These are phyloP conservation scores for Heterohyrax brucei DNA, from an alignment of 2,797 vertebrate species.

Conservation along the genomic window DNA sequence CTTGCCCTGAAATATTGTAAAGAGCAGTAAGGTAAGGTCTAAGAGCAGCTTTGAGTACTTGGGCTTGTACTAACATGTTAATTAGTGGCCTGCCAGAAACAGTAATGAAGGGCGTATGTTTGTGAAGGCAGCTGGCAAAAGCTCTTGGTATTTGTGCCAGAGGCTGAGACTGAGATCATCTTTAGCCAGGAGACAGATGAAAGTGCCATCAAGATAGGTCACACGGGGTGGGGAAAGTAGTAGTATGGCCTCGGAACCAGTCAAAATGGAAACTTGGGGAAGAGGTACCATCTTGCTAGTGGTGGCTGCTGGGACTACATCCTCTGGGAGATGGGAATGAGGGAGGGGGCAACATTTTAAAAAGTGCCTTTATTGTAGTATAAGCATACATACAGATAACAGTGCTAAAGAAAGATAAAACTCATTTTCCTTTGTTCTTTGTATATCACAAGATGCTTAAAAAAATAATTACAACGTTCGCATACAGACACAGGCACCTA, in stretches of 20 bases:
- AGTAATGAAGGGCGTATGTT: not conserved
- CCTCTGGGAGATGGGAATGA: not conserved
- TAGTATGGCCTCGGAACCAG: not conserved
- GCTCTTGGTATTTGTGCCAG: not conserved
- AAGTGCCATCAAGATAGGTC: not conserved
- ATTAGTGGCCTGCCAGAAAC: not conserved
- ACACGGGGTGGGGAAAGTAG: accelerated
- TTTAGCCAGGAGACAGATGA: not conserved
- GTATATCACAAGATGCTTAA: not conserved
- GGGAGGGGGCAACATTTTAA: not conserved
- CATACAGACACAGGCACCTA: not conserved
- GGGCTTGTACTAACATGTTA: not conserved
- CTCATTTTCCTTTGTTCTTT: not conserved
- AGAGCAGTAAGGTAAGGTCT: not conserved
- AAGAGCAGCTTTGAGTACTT: not conserved
- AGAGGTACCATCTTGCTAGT: not conserved
- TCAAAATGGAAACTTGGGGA: not conserved
- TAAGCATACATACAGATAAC: not conserved
- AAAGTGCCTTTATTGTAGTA: not conserved
- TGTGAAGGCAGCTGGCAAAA: not conserved
- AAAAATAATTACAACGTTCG: not conserved
- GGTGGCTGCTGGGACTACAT: not conserved
- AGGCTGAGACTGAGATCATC: not conserved
- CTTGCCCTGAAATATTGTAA: not conserved
- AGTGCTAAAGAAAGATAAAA: not conserved